Evolutionary conservation across 2,113 vertebrate genomes (phyloP), one percentile per base, ranked within the genome.

Genomic region (Pogona vitticeps): DNA sequence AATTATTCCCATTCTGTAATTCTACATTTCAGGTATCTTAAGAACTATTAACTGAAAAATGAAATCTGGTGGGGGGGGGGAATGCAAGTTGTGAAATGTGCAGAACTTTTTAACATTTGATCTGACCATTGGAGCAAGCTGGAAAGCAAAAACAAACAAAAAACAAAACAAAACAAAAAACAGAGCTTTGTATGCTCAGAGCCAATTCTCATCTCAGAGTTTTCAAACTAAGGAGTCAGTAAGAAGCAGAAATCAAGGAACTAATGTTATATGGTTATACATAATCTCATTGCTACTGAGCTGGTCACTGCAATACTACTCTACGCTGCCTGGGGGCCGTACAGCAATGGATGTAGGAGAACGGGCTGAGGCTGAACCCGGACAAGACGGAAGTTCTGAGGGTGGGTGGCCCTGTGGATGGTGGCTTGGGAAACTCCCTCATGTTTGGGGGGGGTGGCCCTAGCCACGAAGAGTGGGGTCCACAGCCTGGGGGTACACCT

Each of bases 51-150:
- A 14, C 0, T 33, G 18, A 59, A 33, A 90, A 81, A 6, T 5
- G 36, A 63, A 58, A 76, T 8, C 0, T 33, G 73, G 75, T 1
- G 0, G 28, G 12, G 31, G n/a, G 2, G 0, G 6, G n/a, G 33
- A 56, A 76, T 80, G 28, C 4, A 42, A 33, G 88, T 86, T 3
- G 2, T 83, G 33, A 83, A 2, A 1, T 18, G 71, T 71, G 83
- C 1, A 28, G 31, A 82, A 15, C 0, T 0, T 46, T 33, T 92
- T 28, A 56, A 12, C 1, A 2, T 65, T 2, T n/a, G 58, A 1
- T 0, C 71, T 1, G 0, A 12, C 18, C 46, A 42, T 82, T 82
- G 80, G 38, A 10, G 1, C 28, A 56, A 71, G 10, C 33, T 67
- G 4, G 13, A 75, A 63, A 65, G 12, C 70, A 82, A 26, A 1